Evolutionary conservation across 2,797 vertebrate species (phyloP).

Genomic region (Lerista edwardsae): DNA sequence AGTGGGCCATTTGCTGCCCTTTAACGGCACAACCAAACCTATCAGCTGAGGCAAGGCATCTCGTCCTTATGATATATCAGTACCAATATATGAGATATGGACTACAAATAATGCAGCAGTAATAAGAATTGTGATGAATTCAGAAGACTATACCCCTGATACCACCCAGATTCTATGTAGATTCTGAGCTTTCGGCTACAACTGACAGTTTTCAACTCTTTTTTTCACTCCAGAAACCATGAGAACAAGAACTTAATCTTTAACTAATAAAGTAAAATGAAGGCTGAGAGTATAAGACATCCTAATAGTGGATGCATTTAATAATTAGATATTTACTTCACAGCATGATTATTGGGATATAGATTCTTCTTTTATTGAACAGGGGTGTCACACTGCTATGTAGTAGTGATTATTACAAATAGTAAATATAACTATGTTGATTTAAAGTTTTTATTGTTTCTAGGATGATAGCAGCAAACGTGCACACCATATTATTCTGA

Average conservation of each 20-base stretch:
- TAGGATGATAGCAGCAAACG: not conserved
- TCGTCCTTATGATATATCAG: not conserved
- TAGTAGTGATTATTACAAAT: not conserved
- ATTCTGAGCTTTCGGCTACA: not conserved
- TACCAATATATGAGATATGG: no score
- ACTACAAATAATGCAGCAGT: no score
- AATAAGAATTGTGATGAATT: not conserved
- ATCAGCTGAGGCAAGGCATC: not conserved
- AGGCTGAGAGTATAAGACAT: not conserved
- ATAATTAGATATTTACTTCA: not conserved
- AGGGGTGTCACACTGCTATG: no score
- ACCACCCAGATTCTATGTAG: no score
- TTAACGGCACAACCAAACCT: not conserved
- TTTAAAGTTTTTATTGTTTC: not conserved
- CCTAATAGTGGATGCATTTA: no score
- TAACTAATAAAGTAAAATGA: not conserved
- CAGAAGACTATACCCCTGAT: not conserved
- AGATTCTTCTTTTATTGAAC: not conserved
- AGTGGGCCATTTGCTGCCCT: not conserved
- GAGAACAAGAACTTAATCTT: not conserved
- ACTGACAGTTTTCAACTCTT: no score
- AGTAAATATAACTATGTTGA: conserved; percentile 7
- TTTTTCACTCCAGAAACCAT: not conserved
- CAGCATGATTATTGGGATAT: not conserved
- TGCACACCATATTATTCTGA: conserved; percentile 43